These are phyloP conservation scores for Mystacornis crossleyi DNA, from an alignment of 2,113 vertebrate species.

Conservation along the genomic window DNA sequence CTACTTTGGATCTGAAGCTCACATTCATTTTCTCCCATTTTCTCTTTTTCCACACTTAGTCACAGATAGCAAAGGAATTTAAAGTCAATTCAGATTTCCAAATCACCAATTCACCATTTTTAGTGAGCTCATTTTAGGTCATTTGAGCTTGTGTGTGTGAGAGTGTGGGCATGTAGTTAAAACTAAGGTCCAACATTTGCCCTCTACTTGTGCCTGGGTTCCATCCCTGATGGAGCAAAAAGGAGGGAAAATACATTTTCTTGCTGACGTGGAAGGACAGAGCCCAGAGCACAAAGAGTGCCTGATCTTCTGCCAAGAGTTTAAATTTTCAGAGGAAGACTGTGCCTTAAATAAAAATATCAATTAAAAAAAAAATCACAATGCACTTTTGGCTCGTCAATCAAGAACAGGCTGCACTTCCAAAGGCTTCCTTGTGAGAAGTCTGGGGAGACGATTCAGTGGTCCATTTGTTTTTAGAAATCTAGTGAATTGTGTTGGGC, in stretches of 20 bases:
- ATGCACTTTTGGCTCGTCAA: background rate
- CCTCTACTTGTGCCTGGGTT: background rate
- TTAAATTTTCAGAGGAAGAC: background rate
- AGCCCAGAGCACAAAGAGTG: background rate
- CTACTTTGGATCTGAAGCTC: background rate
- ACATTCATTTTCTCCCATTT: background rate
- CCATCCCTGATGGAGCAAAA: background rate
- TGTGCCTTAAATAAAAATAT: background rate
- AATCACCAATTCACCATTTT: background rate
- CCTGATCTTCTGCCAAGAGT: background rate
- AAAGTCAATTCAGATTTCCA: background rate
- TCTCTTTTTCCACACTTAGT: background rate
- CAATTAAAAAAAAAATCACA: background rate
- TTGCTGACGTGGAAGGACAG: background rate
- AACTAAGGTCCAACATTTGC: background rate
- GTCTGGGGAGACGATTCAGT: background rate
- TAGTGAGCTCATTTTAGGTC: accelerated
- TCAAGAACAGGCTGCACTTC: background rate
- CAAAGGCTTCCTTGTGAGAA: background rate
- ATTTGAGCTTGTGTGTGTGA: background rate
- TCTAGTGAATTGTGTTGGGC: background rate
- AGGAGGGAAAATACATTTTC: background rate
- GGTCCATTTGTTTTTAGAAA: background rate
- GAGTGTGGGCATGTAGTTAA: accelerated
- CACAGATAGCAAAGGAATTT: background rate